A percentile compares a stretch with the other conserved stretches of the same genome.
Evolutionary conservation across 2,797 vertebrate genomes (phyloP).

Genomic region (Anomalospiza imberbis): DNA sequence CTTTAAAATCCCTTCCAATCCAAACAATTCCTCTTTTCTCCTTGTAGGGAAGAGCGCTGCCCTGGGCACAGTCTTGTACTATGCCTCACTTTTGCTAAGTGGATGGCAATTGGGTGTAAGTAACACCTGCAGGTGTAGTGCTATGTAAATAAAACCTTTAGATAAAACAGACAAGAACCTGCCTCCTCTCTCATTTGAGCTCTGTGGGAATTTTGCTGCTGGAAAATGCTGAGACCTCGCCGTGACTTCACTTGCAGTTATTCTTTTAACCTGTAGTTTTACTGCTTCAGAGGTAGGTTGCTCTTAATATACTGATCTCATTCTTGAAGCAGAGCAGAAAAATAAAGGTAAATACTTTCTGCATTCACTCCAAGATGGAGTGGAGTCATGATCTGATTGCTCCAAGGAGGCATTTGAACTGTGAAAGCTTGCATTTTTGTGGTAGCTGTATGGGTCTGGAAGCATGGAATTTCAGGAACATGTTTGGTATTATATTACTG

Average conservation of each 20-base stretch:
- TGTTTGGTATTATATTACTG: neutral
- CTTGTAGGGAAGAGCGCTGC: neutral
- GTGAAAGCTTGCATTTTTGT: neutral
- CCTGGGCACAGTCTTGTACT: fast-evolving
- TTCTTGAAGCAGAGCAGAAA: neutral
- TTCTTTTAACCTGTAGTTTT: neutral
- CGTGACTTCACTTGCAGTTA: neutral
- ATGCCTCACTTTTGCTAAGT: neutral
- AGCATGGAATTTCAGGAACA: fast-evolving
- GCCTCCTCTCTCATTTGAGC: neutral
- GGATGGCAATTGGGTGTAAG: neutral
- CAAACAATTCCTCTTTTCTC: neutral
- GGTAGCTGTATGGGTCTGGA: neutral
- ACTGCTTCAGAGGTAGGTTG: neutral
- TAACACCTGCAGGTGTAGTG: neutral
- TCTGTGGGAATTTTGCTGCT: neutral
- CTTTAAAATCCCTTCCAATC: neutral
- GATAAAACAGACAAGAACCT: neutral
- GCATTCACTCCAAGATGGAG: neutral
- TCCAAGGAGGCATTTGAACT: neutral
- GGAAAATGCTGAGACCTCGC: neutral
- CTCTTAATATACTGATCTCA: neutral
- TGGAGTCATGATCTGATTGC: neutral
- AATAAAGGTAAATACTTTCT: neutral
- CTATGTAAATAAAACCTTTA: neutral